Evolutionary conservation across 2,797 vertebrate species (phyloP), one percentile per base, ranked within the genome.

Genomic region (Helicolenus hilgendorfi): DNA sequence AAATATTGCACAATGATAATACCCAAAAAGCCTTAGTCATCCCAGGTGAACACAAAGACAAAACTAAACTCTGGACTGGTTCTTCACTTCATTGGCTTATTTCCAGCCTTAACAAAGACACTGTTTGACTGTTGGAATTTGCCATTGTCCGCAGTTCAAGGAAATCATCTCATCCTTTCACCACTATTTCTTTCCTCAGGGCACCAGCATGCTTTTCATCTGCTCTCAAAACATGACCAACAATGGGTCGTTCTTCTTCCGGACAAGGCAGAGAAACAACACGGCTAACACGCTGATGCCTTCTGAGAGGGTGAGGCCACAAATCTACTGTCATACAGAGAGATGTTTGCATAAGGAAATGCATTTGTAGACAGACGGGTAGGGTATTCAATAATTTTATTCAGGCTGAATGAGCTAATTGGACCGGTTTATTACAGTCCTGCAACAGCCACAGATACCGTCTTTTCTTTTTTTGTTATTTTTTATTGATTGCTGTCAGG

Each of bases 231-330:
- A 78, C 80, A 29, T 0, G 26, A 13, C 79, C 0, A 1, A 0
- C 20, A 85, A 64, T 1, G 69, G 14, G 0, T 0, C 2, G 0
- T 79, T 91, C 72, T 7, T 88, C 55, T 92, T 89, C 14, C 1
- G 0, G 0, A 74, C 81, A 0, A 3, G 11, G 33, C 0, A 2
- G 2, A 72, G 1, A 2, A 65, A 56, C 84, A 85, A 77, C 90
- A 3, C 0, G 0, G 0, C 31, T 2, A 0, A 0, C 0, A 0
- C 0, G 0, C 31, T 85, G 8, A 10, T 0, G 3, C 0, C 4
- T 8, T 0, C 0, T 1, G 3, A 72, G 4, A 27, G 0, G 89
- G 95, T 96, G 41, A 94, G 92, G 1, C 26, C 31, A n/a, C 0
- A 9, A 2, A n/a, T 77, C 29, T 8, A 53, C 24, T 31, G 35